Evolutionary conservation across 2,888 invertebrate species (phyloP).

Genomic region (Drosophila tanythrix): DNA sequence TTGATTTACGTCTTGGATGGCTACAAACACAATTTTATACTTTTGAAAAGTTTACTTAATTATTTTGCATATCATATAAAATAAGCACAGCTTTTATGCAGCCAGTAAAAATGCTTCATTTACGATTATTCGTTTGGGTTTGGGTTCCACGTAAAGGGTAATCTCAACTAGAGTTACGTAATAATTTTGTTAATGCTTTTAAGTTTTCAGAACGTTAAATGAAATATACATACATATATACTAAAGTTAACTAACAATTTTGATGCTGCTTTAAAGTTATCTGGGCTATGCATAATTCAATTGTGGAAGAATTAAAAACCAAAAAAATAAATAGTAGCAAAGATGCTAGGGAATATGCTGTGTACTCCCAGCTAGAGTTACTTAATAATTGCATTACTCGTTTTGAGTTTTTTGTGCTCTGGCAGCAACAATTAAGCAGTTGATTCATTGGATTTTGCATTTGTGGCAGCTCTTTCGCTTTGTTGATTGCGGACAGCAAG

Average conservation of each 20-base stretch:
- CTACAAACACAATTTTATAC: neutral
- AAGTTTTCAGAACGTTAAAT: neutral
- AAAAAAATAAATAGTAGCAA: too few relatives aligned
- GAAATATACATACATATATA: neutral
- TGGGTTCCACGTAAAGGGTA: neutral
- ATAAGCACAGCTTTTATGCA: neutral
- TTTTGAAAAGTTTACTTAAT: neutral
- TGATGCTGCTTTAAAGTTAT: neutral
- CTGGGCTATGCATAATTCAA: slow-evolving; percentile 11
- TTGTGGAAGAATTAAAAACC: neutral
- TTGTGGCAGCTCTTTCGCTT: slow-evolving; percentile 32
- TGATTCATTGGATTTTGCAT: slow-evolving; percentile 39
- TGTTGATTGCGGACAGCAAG: slow-evolving; percentile 71
- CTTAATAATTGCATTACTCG: neutral
- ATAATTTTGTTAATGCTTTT: neutral
- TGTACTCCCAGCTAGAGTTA: neutral
- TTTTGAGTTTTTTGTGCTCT: neutral
- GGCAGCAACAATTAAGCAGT: slow-evolving; percentile 48
- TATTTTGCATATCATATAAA: neutral
- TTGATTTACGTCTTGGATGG: neutral
- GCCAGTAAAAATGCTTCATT: neutral
- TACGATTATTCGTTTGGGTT: neutral
- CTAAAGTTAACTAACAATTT: neutral
- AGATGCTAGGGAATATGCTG: too few relatives aligned
- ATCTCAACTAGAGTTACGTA: neutral